These are phyloP conservation scores for Cryptophagus acutangulus DNA, from an alignment of 2,888 invertebrate genomes.

Conservation along the genomic window DNA sequence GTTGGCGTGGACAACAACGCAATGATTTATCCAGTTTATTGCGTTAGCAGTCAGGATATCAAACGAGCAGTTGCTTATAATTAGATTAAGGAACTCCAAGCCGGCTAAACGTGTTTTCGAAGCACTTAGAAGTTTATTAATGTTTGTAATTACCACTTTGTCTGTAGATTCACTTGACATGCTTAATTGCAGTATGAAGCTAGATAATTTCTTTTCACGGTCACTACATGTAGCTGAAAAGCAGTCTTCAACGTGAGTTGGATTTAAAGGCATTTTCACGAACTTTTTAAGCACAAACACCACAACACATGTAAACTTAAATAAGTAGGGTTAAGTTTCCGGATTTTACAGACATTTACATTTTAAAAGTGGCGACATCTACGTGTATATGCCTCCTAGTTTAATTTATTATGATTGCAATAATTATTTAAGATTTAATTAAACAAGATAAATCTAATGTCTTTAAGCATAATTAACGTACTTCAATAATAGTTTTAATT, in stretches of 20 bases:
- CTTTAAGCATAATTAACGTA: no score
- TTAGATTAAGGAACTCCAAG: conserved; percentile 24
- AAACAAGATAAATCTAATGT: no score
- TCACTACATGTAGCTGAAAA: conserved; percentile 16
- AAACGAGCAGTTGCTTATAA: conserved; percentile 21
- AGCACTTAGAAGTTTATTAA: conserved; percentile 25
- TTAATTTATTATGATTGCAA: no score
- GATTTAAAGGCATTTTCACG: conserved; percentile 13
- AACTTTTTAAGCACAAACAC: no score
- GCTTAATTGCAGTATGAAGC: conserved; percentile 22
- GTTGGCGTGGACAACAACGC: conserved; percentile 20
- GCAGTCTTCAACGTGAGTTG: conserved; percentile 18
- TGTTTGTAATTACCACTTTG: conserved; percentile 19
- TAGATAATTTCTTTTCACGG: conserved; percentile 14
- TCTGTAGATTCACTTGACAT: conserved; percentile 21
- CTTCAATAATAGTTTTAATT: no score
- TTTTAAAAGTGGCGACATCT: no score
- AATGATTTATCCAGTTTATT: conserved; percentile 25
- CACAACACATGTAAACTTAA: no score
- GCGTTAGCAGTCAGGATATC: conserved; percentile 21
- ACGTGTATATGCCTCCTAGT: no score
- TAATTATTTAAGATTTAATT: no score
- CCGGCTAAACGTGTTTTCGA: conserved; percentile 25
- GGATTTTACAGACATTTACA: no score
- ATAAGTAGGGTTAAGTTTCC: no score